Evolutionary conservation across 1,140 invertebrate genomes (phyloP), one percentile per base, ranked within the genome.

Genomic region (Leptinotarsa lineolata): DNA sequence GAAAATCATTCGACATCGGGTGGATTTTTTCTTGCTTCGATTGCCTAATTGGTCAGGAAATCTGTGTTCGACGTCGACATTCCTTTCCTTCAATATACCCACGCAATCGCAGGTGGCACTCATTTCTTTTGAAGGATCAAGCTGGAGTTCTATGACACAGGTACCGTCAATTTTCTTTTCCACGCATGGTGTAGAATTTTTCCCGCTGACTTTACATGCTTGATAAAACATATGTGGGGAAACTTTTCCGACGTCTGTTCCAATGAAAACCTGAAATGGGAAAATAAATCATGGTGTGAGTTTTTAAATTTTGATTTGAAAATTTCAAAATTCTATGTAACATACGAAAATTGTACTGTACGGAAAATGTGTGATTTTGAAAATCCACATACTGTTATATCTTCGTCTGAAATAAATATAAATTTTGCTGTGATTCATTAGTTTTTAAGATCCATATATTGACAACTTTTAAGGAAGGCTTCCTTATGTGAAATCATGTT

Each of bases 141-240:
- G 90, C 77, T 95, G 92, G 64, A 98, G 92, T 84, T 98, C 95
- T 77, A 99, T 97, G 60, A 98, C 91, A 71, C 95, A 93, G 2
- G 96, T 98, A 3, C 97, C 96, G 78, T 98, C 95, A 63, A 97
- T 90, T 81, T 93, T 94, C 64, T 90, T 90, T 84, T 97, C 95
- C 63, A 90, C 87, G 84, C 96, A 97, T 0, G 94, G 94, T 1
- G 96, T 98, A 0, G 96, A 97, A 85, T 97, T 98, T 86, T 98
- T 98, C 0, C 97, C 96, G 74, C 93, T 94, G 0, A 99, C 96
- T 72, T 95, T 92, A 84, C 96, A 98, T 0, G 96, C 95, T 84
- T 97, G 95, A 84, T 97, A 97, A 84, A 97, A 97, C 91, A 97
- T 95, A 81, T 97, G 96, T 0, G 95, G 95, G 18, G 92, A 91